Evolutionary conservation across 2,888 invertebrate genomes (phyloP).

Genomic region (Lathronympha strigana): DNA sequence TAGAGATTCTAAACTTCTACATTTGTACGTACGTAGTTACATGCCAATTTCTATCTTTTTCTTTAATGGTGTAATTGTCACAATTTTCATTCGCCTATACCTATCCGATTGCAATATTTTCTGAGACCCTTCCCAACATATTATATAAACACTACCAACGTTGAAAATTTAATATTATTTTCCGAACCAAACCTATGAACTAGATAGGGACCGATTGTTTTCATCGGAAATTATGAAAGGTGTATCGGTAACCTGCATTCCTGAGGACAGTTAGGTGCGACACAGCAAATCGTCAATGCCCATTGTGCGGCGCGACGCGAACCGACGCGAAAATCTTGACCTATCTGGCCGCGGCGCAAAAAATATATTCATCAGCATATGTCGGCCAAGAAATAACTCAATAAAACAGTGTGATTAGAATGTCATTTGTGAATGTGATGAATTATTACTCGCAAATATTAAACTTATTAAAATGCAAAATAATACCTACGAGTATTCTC

Average conservation of each 20-base stretch:
- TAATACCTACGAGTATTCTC: no score
- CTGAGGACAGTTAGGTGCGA: slow-evolving; percentile 15
- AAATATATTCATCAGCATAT: slow-evolving; percentile 13
- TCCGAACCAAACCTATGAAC: neutral
- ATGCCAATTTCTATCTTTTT: no score
- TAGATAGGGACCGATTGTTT: neutral
- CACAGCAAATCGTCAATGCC: slow-evolving; percentile 30
- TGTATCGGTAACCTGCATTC: slow-evolving; percentile 27
- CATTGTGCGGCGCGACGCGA: slow-evolving; percentile 1
- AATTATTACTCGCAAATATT: no score
- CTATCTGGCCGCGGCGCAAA: slow-evolving; percentile 20
- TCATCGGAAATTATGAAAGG: slow-evolving; percentile 23
- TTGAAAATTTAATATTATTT: no score
- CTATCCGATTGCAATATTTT: no score
- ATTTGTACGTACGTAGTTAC: no score
- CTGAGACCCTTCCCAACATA: no score
- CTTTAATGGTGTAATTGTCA: no score
- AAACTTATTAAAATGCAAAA: no score
- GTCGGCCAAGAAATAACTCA: slow-evolving; percentile 13
- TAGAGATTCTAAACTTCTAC: no score
- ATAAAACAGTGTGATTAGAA: slow-evolving; percentile 5
- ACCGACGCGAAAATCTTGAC: slow-evolving; percentile 21
- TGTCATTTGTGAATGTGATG: neutral
- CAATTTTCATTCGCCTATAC: no score
- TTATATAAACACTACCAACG: no score